A percentile compares a stretch with the other conserved stretches of the same genome.
Evolutionary conservation across 2,888 invertebrate species (phyloP).

Genomic region (Automeris io): DNA sequence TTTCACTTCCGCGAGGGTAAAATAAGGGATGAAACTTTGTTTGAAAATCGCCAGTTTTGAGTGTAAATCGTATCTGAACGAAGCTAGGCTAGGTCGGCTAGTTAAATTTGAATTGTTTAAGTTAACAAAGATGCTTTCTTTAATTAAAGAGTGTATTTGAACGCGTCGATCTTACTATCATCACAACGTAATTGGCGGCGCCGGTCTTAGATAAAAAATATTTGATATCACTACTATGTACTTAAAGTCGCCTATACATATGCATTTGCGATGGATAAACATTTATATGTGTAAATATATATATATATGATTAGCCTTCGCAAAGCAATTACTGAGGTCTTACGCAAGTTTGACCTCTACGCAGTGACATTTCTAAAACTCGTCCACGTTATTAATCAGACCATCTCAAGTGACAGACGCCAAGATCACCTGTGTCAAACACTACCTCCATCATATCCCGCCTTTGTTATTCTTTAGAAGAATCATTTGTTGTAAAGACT

Average conservation of each 20-base stretch:
- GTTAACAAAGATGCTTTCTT: too few species aligned
- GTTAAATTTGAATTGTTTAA: too few species aligned
- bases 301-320: too few species aligned
- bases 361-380: slow-evolving; percentile 30
- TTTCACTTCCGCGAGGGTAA: too few species aligned
- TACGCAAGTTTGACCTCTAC: slow-evolving; percentile 25
- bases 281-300: too few species aligned
- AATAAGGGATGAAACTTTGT: too few species aligned
- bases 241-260: background rate
- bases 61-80: too few species aligned
- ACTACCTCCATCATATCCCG: slow-evolving; percentile 46
- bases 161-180: too few species aligned
- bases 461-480: slow-evolving; percentile 58
- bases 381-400: slow-evolving; percentile 58
- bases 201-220: background rate
- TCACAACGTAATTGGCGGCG: background rate
- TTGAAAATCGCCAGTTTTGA: too few species aligned
- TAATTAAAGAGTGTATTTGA: too few species aligned
- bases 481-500: slow-evolving; percentile 48
- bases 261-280: too few species aligned
- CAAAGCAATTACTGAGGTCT: background rate
- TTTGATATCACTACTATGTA: background rate
- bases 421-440: slow-evolving; percentile 56
- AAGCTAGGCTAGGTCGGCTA: too few species aligned
- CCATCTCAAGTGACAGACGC: slow-evolving; percentile 38